phyloP scores from a whole-genome alignment of 92 coral and sea anemone genomes.

The Virgularia gustaviana region DNA sequence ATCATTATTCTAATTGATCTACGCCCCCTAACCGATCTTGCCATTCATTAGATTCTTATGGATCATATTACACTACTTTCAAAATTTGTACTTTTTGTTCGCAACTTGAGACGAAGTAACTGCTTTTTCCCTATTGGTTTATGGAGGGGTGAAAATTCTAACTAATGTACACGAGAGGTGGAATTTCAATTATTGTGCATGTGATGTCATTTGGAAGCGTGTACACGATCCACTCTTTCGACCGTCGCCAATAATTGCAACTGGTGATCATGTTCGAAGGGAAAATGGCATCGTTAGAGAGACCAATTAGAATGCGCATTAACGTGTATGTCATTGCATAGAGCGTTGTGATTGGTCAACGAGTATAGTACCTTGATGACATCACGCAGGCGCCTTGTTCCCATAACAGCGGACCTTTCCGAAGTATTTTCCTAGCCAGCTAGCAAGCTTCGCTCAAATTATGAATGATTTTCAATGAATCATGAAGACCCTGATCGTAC shows the following conservation, averaged over 20 bases:
- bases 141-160: no score
- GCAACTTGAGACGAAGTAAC: no score
- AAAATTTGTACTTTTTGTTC: no score
- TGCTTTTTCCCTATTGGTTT: no score
- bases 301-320: conserved; percentile 3
- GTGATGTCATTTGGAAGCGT: no score
- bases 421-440: conserved; percentile 35
- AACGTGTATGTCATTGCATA: conserved; percentile 1
- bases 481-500: conserved; percentile 10
- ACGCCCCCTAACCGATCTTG: not conserved
- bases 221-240: no score
- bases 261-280: not conserved
- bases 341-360: conserved; percentile 39
- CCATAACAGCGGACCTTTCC: conserved; percentile 61
- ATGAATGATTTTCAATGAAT: conserved; percentile 36
- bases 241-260: not conserved
- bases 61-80: not conserved
- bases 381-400: conserved; percentile 60
- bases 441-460: conserved; percentile 6
- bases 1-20: conserved; percentile 1
- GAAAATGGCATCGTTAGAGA: conserved; percentile 8
- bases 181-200: no score
- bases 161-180: no score
- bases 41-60: conserved; percentile 4
- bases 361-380: conserved; percentile 37